phyloP scores from a whole-genome alignment of 2,888 invertebrate species.

The Xylota sylvarum region DNA sequence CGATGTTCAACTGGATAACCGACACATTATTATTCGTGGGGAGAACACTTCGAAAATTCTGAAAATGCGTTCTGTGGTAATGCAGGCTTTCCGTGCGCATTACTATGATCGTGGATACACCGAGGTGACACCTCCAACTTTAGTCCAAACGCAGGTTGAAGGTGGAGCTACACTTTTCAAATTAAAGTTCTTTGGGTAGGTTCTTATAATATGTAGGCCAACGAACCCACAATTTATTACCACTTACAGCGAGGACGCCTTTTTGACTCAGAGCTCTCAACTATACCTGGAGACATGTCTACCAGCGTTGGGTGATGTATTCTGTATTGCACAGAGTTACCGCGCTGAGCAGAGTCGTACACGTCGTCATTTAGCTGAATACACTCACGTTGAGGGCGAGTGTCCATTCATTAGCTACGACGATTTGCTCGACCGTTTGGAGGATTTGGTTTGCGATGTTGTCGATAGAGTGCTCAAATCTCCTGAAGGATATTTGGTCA shows the following conservation, averaged over 20 bases:
- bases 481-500: conserved; percentile 91
- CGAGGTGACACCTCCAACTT: conserved; percentile 98
- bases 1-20: conserved; percentile 98
- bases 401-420: conserved; percentile 97
- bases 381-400: conserved; percentile 98
- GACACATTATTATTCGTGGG: conserved; percentile 99
- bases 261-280: conserved; percentile 98
- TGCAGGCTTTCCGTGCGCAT: conserved; percentile 94
- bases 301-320: conserved; percentile 98
- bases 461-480: conserved; percentile 96
- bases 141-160: conserved; percentile 99
- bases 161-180: conserved; percentile 99
- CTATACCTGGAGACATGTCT: conserved; percentile 98
- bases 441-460: conserved; percentile 97
- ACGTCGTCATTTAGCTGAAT: conserved; percentile 98
- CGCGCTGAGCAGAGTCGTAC: conserved; percentile 99
- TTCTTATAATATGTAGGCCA: conserved; percentile 3
- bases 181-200: conserved; percentile 92
- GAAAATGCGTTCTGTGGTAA: conserved; percentile 93
- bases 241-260: conserved; percentile 91
- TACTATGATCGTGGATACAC: conserved; percentile 92
- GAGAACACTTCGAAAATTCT: conserved; percentile 98
- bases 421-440: conserved; percentile 94
- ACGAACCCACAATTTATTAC: not conserved
- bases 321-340: conserved; percentile 98